Base-by-base conservation (phyloP, 2,888 invertebrate species). In the Drosophila pegasa region DNA sequence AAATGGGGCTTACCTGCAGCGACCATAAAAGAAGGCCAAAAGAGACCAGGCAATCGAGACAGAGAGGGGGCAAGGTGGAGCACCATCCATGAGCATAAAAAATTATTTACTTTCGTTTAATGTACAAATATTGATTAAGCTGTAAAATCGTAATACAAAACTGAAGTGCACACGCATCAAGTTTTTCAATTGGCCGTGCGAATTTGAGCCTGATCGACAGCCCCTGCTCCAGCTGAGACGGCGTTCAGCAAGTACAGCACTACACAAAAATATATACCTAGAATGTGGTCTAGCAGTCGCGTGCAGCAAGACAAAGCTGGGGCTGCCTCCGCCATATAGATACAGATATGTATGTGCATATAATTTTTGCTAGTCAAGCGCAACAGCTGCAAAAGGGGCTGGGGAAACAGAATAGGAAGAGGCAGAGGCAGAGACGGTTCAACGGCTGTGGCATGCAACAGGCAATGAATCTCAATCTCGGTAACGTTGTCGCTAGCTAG, bases 401-500 rank as follows among this genome's bases (percentile, higher is more conserved):
- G 29, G 25, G 8, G 18, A 6, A 22, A 48, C 31, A 38, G 20
- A 31, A 31, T 12, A 29, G 59, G 35, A 35, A 63, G 35, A 35
- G 29, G 14, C 27, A 50, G 57, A 25, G 41, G 52, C 48, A 75
- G 45, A 82, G 88, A 69, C 80, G 77, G 83, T 74, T 86, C 83
- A 81, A 75, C 76, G 88, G 71, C 78, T 81, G 59, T 75, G 71
- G 82, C 83, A 83, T 83, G 88, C 88, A 83, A 83, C 83, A 88
- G 88, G 83, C 83, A 82, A 88, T 83, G 83, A 83, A 83, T 83
- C 88, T 83, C 83, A 86, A 88, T 88, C 83, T 86, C 69, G 63
- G 88, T 58, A 60, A 71, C 66, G 64, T 70, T 68, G 76, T 69
- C 75, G 78, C 75, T 66, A 38, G 60, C 62, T 38, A 20, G 52